A percentile compares a stretch with the other conserved stretches of the same genome.
These are phyloP conservation scores for Caerostris darwini DNA, from an alignment of 1,140 invertebrate species.

Conservation along the genomic window DNA sequence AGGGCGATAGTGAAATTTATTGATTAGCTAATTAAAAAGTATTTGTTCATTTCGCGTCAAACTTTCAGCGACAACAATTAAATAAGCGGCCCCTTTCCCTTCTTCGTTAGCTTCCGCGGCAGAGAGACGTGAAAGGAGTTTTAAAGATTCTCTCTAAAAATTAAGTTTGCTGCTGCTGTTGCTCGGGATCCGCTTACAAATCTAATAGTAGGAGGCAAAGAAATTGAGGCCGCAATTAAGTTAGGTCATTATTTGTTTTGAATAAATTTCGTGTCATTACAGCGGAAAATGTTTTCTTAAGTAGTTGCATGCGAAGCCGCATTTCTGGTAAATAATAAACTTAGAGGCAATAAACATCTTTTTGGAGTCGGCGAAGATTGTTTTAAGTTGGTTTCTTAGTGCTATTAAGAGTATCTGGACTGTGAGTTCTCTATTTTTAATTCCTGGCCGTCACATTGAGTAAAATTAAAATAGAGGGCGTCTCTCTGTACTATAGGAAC, in stretches of 20 bases:
- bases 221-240: neutral
- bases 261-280: no score
- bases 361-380: no score
- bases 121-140: neutral
- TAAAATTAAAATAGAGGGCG: no score
- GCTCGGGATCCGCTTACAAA: neutral
- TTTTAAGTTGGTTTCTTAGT: no score
- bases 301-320: no score
- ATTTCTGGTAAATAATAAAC: no score
- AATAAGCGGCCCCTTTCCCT: neutral
- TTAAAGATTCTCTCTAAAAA: neutral
- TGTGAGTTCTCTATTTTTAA: no score
- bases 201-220: neutral
- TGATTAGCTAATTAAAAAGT: constrained; percentile 62
- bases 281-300: no score
- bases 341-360: no score
- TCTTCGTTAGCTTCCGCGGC: neutral
- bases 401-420: no score
- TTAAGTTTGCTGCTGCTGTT: neutral
- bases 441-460: no score
- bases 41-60: constrained; percentile 9
- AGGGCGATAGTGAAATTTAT: constrained; percentile 14
- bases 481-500: no score
- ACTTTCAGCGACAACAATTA: neutral
- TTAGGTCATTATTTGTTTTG: neutral